Base-by-base conservation (phyloP, 2,113 vertebrate genomes). In the Corythaixoides concolor region DNA sequence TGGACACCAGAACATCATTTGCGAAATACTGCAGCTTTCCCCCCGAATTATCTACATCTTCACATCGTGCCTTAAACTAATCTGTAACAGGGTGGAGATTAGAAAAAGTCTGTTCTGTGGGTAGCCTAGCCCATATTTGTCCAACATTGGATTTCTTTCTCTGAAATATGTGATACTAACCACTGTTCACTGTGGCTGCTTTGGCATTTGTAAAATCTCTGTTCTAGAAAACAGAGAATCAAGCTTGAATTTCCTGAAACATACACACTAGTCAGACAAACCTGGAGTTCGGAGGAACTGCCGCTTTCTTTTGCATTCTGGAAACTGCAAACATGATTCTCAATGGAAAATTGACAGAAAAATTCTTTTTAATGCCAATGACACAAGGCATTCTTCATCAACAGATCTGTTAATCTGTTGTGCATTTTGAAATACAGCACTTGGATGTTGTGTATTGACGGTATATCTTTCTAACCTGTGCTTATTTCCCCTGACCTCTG, bases 101-200 rank as follows among this genome's bases (percentile, higher is more conserved):
- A n/a, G 78, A 64, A 75, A 69, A 87, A 39, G 18, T 52, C 76
- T 93, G 27, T 93, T 86, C 53, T 89, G 47, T 72, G 60, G 24
- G 39, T 32, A 87, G 53, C 35, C 39, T 89, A 87, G 32, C 28
- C 33, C 17, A 8, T 78, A 73, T 72, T 94, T 89, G 69, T 72
- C 69, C 66, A 81, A 59, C 33, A 24, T 0, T 56, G 28, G 20
- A 55, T 91, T 82, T 93, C 76, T 81, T 90, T 79, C 62, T 69
- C 39, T 95, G 83, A 94, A 78, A 17, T 81, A 55, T 87, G 22
- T 49, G 53, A 92, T 93, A 60, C 49, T 92, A 87, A 78, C 68
- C 37, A 37, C 53, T 83, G 41, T 56, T 93, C 27, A 15, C 41
- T 89, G 49, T 20, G 39, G 30, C 76, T 82, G 13, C 50, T 82